Conservation (phyloP, 2,888 invertebrate species). For the Cabera pusaria region DNA sequence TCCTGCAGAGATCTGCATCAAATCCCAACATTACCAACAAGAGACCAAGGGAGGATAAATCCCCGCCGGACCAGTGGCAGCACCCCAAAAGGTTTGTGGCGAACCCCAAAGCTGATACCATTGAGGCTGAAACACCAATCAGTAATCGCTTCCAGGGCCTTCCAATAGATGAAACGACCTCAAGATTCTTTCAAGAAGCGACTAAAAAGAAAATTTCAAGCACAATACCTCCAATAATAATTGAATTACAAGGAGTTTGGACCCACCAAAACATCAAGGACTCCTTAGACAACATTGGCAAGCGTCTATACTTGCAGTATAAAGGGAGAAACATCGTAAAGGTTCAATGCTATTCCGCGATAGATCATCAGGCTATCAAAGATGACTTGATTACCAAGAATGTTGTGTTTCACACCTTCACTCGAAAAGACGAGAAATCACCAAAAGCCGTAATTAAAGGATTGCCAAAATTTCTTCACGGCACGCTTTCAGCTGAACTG, state of each 20-base stretch:
- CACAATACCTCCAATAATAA: conserved; percentile 11
- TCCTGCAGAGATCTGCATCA: too few relatives aligned
- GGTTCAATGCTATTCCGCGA: conserved; percentile 8
- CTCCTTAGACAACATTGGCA: conserved; percentile 1
- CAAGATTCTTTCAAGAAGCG: too few relatives aligned
- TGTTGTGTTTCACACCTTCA: conserved; percentile 11
- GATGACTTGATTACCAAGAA: conserved; percentile 9
- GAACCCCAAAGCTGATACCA: too few relatives aligned
- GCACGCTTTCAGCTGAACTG: not conserved
- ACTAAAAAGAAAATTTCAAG: not conserved
- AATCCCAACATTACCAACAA: too few relatives aligned
- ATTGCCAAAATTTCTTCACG: conserved; percentile 11
- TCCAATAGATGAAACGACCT: too few relatives aligned
- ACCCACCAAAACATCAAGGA: conserved; percentile 15
- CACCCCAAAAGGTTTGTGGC: too few relatives aligned
- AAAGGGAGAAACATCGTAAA: conserved; percentile 12
- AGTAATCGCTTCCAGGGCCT: too few relatives aligned
- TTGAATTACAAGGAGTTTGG: conserved; percentile 8
- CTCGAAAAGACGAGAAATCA: conserved; percentile 15
- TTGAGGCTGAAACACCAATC: too few relatives aligned
- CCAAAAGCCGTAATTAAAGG: conserved; percentile 14
- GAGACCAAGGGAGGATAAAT: too few relatives aligned
- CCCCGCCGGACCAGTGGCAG: too few relatives aligned
- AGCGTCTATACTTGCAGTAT: conserved; percentile 14
- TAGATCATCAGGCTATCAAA: conserved; percentile 12